These are phyloP conservation scores for Porphyrio hochstetteri DNA, from an alignment of 2,113 vertebrate species.

Conservation along the genomic window DNA sequence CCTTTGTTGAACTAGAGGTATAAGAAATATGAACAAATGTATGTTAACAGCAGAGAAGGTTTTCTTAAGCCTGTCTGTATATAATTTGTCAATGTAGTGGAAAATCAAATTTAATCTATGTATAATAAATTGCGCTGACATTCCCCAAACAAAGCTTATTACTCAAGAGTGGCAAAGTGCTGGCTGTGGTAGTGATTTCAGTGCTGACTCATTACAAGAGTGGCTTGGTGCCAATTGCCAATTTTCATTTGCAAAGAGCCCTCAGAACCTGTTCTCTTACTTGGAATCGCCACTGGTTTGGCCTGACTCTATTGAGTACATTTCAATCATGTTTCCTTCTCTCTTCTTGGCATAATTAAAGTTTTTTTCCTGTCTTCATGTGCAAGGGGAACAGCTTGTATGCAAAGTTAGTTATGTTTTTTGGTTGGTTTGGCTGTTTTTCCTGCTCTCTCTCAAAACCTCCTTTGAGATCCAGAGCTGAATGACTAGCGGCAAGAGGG, in stretches of 20 bases:
- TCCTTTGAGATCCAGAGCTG: neutral
- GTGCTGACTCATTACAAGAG: conserved; percentile 36
- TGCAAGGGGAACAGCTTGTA: neutral
- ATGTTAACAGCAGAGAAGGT: neutral
- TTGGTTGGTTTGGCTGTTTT: neutral
- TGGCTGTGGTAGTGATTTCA: neutral
- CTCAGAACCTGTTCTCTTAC: neutral
- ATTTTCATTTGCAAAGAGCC: conserved; percentile 26
- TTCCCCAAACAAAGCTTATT: conserved; percentile 50
- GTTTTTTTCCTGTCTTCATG: neutral
- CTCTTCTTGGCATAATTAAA: neutral
- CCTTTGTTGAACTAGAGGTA: neutral
- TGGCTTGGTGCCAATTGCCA: neutral
- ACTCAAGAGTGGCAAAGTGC: neutral
- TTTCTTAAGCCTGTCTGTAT: neutral
- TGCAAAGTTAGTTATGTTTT: neutral
- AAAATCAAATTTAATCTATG: conserved; percentile 52
- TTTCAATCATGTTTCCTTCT: neutral
- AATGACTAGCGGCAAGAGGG: neutral
- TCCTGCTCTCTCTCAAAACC: neutral
- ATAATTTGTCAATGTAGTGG: conserved; percentile 45
- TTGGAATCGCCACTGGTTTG: neutral
- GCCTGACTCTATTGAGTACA: neutral
- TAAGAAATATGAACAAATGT: conserved; percentile 3
- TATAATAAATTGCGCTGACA: conserved; percentile 51